Base-by-base conservation (phyloP, 2,797 vertebrate species). In the Pseudomugil tenellus region DNA sequence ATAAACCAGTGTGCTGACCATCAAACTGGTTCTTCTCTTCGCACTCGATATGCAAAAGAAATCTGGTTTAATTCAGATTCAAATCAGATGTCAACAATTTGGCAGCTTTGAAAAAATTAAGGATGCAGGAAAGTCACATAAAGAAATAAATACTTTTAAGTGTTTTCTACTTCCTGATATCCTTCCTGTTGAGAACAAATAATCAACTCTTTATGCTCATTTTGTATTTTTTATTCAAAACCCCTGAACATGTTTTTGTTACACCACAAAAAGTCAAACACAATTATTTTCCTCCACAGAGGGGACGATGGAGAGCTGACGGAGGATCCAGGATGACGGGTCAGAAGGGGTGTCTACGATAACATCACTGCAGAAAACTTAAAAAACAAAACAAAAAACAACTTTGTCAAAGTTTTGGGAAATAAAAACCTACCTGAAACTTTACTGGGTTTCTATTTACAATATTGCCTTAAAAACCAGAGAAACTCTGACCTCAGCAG, bases 391-490 rank as follows among this genome's bases (percentile, higher is more conserved):
- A 52, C 64, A 59, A 51, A 60, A 65, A 35, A 35, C 34, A 35
- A 35, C 16, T 6, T 28, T 57, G 62, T 65, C n/a, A 65, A 84
- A 75, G 70, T 21, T 1, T 60, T 57, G 12, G 35, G 78, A 86
- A 73, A 74, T 19, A 69, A 59, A 83, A 83, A 76, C 51, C 49
- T 62, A 74, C 63, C 72, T 77, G 68, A 78, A 74, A 58, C 70
- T 31, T 72, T 80, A 63, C 70, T 17, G 75, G 60, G 81, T 60
- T n/a, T 72, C 84, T 86, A 84, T 87, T 81, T 84, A 87, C 85
- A 90, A 35, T 78, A 79, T 84, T 81, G 80, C 74, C 84, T 81
- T 77, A 76, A 80, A 81, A 79, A 79, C 56, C 65, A 46, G 54
- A 58, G 52, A 28, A 34, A 64, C 65, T 51, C 35, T 17, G 60